Evolutionary conservation across 1,140 invertebrate species (phyloP), one percentile per base, ranked within the genome.

Genomic region (Drosophila truncata): DNA sequence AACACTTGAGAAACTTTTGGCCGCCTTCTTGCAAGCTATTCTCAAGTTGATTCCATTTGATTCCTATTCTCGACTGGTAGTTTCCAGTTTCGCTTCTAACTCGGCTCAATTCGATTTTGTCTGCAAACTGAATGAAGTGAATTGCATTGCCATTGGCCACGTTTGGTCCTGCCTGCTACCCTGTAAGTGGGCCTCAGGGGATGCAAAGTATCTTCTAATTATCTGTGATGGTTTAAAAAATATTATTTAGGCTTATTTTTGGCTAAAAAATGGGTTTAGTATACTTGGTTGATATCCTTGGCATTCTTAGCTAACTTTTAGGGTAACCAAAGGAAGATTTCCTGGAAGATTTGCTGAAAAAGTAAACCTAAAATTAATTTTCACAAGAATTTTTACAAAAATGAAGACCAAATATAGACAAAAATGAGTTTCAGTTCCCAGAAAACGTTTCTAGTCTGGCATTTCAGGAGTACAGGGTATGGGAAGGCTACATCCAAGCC

Each of bases 51-150:
- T 59, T 72, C 77, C 63, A 66, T 66, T 66, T 46, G 63, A 62
- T 73, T 73, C 70, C 69, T 72, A 72, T 73, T 72, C 70, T 73
- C 52, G 54, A 31, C 66, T 59, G 54, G 67, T 72, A 73, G 70
- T 60, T 82, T 78, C 61, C 63, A 69, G 62, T 73, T 85, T 75
- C 57, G 78, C 41, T 62, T 54, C 64, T 65, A 67, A 69, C 72
- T 74, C 70, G 61, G 76, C 80, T 82, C 84, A 86, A 86, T 86
- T 86, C 80, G 84, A 86, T 86, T 86, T 86, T 70, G 81, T 62
- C 75, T 87, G 76, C 84, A 78, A 87, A 87, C 71, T 83, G 80
- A 80, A 87, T 83, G 83, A 74, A 73, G 44, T 27, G 70, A 80
- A 86, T 83, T 83, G 76, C 84, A 80, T 66, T 77, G 84, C 84